Percentiles rank a stretch among this genome's conserved stretches.
These are phyloP conservation scores for Gadus chalcogrammus DNA, from an alignment of 2,113 vertebrate species.

Conservation along the genomic window DNA sequence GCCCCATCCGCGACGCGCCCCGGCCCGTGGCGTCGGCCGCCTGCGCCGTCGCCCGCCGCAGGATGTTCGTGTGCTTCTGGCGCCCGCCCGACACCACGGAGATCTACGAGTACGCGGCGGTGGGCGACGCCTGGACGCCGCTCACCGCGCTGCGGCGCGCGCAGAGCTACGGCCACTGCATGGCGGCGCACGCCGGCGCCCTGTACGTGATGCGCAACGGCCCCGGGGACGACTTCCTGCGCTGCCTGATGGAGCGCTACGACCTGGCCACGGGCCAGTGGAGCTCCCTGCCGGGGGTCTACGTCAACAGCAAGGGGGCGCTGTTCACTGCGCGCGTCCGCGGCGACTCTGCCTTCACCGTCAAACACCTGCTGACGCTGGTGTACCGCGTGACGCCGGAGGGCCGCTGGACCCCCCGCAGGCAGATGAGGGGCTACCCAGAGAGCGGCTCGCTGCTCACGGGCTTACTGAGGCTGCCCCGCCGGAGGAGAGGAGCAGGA, in stretches of 20 bases:
- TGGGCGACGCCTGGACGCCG: constrained; percentile 73
- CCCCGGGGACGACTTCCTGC: constrained; percentile 86
- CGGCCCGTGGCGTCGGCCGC: constrained; percentile 79
- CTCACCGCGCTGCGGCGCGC: constrained; percentile 78
- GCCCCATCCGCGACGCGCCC: constrained; percentile 74
- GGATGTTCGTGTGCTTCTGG: constrained; percentile 93
- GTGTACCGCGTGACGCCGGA: constrained; percentile 76
- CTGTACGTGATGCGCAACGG: constrained; percentile 93
- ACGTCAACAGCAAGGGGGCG: constrained; percentile 94
- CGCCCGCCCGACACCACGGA: constrained; percentile 84
- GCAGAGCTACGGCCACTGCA: constrained; percentile 93
- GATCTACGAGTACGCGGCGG: constrained; percentile 79
- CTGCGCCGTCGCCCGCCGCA: constrained; percentile 79
- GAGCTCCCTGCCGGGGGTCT: constrained; percentile 84
- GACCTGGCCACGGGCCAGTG: constrained; percentile 87
- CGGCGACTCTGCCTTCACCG: constrained; percentile 84
- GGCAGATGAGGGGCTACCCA: constrained; percentile 86
- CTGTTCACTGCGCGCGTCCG: constrained; percentile 84
- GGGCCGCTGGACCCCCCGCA: constrained; percentile 80
- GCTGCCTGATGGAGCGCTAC: constrained; percentile 88
- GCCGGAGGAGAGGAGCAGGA: constrained; percentile 43
- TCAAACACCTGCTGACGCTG: constrained; percentile 86
- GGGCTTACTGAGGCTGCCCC: constrained; percentile 85
- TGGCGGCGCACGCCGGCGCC: constrained; percentile 89
- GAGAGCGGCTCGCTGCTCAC: constrained; percentile 87